These are phyloP conservation scores for Timema podura DNA, from an alignment of 2,888 invertebrate species.

Conservation along the genomic window DNA sequence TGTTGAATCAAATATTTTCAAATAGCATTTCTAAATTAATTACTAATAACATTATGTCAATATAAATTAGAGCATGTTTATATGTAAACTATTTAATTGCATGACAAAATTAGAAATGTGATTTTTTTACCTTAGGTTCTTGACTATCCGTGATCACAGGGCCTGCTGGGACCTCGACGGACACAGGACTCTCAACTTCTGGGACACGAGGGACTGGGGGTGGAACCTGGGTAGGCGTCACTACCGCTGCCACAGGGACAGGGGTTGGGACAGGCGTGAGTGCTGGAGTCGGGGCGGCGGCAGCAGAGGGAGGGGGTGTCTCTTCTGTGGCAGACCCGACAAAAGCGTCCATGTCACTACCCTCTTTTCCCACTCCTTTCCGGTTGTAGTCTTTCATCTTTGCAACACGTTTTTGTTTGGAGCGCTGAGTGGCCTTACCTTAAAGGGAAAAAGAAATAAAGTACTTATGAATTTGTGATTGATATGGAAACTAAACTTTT, in stretches of 20 bases:
- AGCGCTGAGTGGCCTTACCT: slow-evolving; percentile 42
- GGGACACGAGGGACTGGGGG: slow-evolving; percentile 21
- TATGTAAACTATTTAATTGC: no score
- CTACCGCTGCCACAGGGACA: slow-evolving; percentile 23
- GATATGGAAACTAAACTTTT: no score
- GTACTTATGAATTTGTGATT: background rate
- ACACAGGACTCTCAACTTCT: no score
- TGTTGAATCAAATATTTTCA: no score
- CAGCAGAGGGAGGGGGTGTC: slow-evolving; percentile 41
- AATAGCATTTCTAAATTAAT: no score
- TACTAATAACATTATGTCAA: no score
- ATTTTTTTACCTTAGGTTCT: no score
- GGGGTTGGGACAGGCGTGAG: slow-evolving; percentile 17
- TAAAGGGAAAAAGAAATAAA: background rate
- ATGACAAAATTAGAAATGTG: no score
- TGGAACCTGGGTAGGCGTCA: slow-evolving; percentile 28
- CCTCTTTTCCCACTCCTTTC: slow-evolving; percentile 56
- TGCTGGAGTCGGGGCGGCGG: slow-evolving; percentile 15
- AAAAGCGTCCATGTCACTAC: slow-evolving; percentile 58
- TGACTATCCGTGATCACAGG: no score
- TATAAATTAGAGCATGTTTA: no score
- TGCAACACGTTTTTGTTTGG: slow-evolving; percentile 42
- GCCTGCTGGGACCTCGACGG: no score
- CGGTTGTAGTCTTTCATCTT: slow-evolving; percentile 50
- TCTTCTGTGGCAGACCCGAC: slow-evolving; percentile 39